Percentiles rank a stretch among this genome's conserved stretches.
These are phyloP conservation scores for Phylloscopus whistleri DNA, from an alignment of 2,113 vertebrate species.

Conservation along the genomic window DNA sequence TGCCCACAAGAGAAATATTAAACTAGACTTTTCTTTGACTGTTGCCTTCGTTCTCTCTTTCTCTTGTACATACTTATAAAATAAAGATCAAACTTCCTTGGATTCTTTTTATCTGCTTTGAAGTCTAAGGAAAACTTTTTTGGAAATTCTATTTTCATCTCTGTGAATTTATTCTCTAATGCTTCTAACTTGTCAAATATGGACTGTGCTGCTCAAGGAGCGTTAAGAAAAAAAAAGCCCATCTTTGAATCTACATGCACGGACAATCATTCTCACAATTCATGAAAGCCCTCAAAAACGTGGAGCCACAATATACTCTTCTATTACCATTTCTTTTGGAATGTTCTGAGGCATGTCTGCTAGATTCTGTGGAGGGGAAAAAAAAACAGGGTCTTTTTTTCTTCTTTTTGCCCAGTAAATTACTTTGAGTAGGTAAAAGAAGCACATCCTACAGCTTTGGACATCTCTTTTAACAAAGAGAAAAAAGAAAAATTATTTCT, in stretches of 20 bases:
- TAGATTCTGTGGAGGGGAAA: not conserved
- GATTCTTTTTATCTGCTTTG: conserved; percentile 62
- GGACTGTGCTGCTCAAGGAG: conserved; percentile 30
- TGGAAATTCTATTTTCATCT: conserved; percentile 61
- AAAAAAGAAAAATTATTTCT: not conserved
- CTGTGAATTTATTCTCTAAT: conserved; percentile 56
- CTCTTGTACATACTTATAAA: conserved; percentile 57
- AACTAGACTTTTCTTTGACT: conserved; percentile 57
- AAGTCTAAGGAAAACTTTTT: conserved; percentile 58
- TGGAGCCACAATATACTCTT: not conserved
- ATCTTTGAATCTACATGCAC: not conserved
- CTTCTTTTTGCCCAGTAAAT: not conserved
- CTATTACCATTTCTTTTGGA: not conserved
- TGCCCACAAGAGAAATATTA: conserved; percentile 56
- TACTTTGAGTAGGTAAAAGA: not conserved
- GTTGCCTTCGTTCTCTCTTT: conserved; percentile 29
- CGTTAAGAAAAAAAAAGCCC: not conserved
- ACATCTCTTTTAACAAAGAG: not conserved
- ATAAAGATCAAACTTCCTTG: conserved; percentile 64
- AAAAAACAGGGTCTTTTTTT: not conserved
- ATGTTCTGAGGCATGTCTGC: not conserved
- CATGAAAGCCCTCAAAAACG: not conserved
- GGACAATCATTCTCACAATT: not conserved
- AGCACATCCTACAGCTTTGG: not conserved
- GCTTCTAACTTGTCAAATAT: conserved; percentile 43